phyloP scores from a whole-genome alignment of 2,797 vertebrate genomes.

The Sebastes melanostomus region DNA sequence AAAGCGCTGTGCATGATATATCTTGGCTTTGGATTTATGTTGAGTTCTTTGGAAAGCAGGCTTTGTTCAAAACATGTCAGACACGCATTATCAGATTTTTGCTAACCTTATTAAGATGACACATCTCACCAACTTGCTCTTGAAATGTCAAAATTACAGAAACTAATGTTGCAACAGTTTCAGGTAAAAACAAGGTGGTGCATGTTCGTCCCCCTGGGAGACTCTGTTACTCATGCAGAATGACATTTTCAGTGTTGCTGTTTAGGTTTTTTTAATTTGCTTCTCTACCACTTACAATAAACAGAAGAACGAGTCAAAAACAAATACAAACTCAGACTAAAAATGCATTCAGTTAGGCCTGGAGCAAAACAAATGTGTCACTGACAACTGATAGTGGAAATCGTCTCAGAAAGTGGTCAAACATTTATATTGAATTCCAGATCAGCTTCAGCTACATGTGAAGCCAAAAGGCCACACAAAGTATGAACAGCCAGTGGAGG shows the following conservation, averaged over 20 bases:
- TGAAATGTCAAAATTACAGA: not conserved
- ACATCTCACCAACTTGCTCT: not conserved
- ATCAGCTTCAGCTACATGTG: conserved; percentile 1
- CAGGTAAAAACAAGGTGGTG: conserved; percentile 7
- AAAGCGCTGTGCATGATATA: not conserved
- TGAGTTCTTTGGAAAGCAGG: not conserved
- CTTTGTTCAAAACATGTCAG: not conserved
- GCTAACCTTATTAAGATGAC: not conserved
- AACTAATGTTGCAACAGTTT: not conserved
- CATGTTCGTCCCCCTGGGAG: not conserved
- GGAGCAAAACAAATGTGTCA: not conserved
- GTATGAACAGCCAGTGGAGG: not conserved
- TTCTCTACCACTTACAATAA: not conserved
- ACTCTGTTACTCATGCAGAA: not conserved
- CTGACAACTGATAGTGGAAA: not conserved
- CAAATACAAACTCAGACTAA: not conserved
- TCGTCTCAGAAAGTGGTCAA: not conserved
- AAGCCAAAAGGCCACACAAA: not conserved
- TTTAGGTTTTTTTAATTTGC: not conserved
- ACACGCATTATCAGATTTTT: not conserved
- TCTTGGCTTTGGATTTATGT: not conserved
- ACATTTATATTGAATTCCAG: conserved; percentile 1
- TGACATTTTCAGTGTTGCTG: not conserved
- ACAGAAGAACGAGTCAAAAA: not conserved
- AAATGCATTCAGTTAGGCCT: not conserved